Evolutionary conservation across 1,140 invertebrate species (phyloP).

Genomic region (Achatina immaculata): DNA sequence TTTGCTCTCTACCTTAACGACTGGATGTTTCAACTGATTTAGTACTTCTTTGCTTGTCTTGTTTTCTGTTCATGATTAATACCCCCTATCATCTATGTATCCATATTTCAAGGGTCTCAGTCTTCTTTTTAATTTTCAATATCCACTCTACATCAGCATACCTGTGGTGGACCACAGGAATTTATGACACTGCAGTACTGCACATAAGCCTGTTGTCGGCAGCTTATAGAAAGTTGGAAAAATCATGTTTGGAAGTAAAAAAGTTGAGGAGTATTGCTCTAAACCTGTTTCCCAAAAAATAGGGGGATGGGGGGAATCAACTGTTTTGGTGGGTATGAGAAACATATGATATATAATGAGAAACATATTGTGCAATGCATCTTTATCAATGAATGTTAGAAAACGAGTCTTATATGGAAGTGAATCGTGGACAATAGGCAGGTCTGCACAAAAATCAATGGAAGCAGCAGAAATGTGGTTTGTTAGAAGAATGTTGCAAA

Average conservation of each 20-base stretch:
- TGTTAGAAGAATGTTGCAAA: no score
- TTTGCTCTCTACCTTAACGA: no score
- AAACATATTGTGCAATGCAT: no score
- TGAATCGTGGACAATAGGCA: no score
- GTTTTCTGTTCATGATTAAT: no score
- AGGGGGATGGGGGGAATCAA: not conserved
- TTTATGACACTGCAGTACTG: not conserved
- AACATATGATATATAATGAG: no score
- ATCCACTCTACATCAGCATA: not conserved
- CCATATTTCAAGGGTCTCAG: not conserved
- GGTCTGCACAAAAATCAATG: no score
- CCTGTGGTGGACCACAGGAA: not conserved
- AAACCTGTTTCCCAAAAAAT: not conserved
- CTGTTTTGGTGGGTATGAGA: not conserved
- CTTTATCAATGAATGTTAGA: no score
- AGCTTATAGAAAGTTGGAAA: not conserved
- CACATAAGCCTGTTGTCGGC: not conserved
- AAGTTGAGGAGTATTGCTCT: not conserved
- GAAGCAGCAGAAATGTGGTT: no score
- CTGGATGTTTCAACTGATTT: no score
- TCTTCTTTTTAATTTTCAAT: not conserved
- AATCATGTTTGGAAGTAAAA: not conserved
- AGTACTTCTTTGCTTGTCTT: no score
- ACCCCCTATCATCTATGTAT: not conserved
- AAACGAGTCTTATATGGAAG: no score